A percentile compares a stretch with the other conserved stretches of the same genome.
Evolutionary conservation across 2,113 vertebrate species (phyloP).

Genomic region (Python bivittatus): DNA sequence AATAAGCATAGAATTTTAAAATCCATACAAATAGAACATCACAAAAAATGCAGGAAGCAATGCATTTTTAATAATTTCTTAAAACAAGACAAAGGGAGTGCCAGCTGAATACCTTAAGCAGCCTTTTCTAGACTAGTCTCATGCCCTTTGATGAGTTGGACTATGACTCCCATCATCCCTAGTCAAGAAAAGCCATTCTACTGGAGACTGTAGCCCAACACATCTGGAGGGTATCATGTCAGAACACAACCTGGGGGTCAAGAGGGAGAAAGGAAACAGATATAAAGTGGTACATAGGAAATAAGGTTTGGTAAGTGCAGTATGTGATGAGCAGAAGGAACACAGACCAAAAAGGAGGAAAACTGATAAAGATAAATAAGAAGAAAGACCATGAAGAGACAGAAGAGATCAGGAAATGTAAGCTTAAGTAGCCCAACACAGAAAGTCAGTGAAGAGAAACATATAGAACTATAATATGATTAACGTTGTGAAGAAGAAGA

Average conservation of each 20-base stretch:
- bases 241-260: neutral
- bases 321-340: neutral
- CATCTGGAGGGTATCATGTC: neutral
- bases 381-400: neutral
- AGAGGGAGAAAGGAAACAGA: neutral
- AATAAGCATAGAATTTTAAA: neutral
- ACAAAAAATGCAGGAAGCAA: neutral
- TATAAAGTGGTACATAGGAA: neutral
- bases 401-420: neutral
- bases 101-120: neutral
- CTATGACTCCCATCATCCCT: neutral
- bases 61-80: neutral
- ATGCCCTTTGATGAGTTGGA: neutral
- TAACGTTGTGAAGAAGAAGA: neutral
- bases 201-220: neutral
- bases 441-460: constrained; percentile 6
- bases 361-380: constrained; percentile 2
- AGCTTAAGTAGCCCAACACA: neutral
- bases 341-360: neutral
- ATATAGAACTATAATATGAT: neutral
- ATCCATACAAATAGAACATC: constrained; percentile 7
- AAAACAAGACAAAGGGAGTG: neutral
- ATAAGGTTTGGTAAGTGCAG: neutral
- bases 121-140: neutral
- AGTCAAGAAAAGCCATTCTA: neutral